Conservation (phyloP, 2,113 vertebrate genomes). For the Anolis sagrei region DNA sequence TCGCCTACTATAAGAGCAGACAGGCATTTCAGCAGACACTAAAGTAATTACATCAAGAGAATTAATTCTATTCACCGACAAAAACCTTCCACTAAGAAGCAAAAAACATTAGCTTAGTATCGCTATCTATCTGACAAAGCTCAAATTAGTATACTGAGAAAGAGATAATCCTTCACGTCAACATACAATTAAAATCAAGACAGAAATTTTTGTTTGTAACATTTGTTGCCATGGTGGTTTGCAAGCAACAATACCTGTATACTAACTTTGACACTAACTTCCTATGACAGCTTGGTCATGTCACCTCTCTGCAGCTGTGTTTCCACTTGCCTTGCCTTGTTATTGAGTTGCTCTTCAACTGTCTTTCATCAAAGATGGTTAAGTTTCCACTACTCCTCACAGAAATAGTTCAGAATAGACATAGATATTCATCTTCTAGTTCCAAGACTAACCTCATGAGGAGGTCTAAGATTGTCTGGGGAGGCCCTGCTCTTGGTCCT, state of each 20-base stretch:
- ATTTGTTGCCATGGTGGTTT: not conserved
- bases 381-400: not conserved
- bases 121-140: constrained; percentile 57
- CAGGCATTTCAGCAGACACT: constrained; percentile 45
- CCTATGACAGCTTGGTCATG: not conserved
- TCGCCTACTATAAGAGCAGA: constrained; percentile 23
- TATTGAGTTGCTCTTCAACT: fast-evolving
- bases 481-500: no score
- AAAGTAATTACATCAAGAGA: constrained; percentile 68
- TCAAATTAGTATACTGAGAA: constrained; percentile 41
- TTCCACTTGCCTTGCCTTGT: constrained; percentile 12
- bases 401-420: not conserved
- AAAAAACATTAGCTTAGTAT: constrained; percentile 61
- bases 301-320: not conserved
- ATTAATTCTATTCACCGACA: constrained; percentile 55
- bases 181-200: not conserved
- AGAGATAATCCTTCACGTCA: constrained; percentile 3
- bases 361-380: not conserved
- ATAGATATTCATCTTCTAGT: not conserved
- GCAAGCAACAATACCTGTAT: not conserved
- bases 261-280: not conserved
- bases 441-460: not conserved
- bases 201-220: not conserved
- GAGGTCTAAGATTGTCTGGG: no score
- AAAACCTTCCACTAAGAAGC: constrained; percentile 38